Evolutionary conservation across 2,888 invertebrate species (phyloP), one percentile per base, ranked within the genome.

Genomic region (Latrodectus elegans): DNA sequence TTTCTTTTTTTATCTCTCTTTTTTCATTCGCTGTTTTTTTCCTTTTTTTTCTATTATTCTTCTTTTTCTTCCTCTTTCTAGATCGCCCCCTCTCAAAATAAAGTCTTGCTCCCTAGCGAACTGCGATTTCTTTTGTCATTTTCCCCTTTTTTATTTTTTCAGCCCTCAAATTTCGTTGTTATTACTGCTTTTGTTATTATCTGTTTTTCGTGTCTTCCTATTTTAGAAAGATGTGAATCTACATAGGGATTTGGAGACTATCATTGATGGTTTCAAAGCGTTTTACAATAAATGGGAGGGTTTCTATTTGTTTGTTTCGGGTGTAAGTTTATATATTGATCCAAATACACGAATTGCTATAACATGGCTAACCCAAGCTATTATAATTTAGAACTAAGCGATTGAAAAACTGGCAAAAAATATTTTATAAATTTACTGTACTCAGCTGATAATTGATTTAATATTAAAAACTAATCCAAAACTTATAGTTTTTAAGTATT

Each of bases 41-140:
- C 68, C 68, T 80, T 80, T 81, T 38, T 38, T 6, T 38, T 6
- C 6, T 38, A 38, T 38, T 38, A 38, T 38, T 38, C 1, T 38
- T 38, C 1, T 38, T 74, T 60, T 75, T 68, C 73, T 82, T 84
- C 67, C 75, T 77, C 84, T 68, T 79, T 79, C 85, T 55, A 77
- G 89, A 89, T 84, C 89, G 77, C 74, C 88, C 87, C 77, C 89
- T 86, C 88, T 88, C 87, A 81, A 85, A 87, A 88, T 85, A 88
- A 82, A 84, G 72, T 78, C 83, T 82, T 81, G 89, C 86, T 89
- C 88, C 79, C 78, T 88, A 73, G 81, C 55, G 52, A 87, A 76
- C 88, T 74, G 73, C 79, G 78, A 79, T 67, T 89, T 90, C 70
- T 90, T 90, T 67, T 71, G 60, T 73, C 64, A 67, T 77, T 77